phyloP scores from a whole-genome alignment of 2,113 vertebrate genomes.

The Micronycteris hirsuta region DNA sequence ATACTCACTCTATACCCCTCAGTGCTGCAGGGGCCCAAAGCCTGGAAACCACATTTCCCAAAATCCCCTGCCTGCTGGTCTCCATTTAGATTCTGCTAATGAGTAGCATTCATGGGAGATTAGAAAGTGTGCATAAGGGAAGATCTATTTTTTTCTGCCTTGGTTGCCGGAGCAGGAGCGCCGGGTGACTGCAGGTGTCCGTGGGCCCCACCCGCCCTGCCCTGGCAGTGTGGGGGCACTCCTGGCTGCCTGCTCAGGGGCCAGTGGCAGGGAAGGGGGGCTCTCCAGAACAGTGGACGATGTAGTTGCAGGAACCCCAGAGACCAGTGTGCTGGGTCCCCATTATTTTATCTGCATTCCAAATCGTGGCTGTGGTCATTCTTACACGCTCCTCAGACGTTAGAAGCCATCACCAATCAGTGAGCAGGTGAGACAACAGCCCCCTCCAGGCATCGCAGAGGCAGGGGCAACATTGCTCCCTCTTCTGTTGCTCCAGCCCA shows the following conservation, averaged over 20 bases:
- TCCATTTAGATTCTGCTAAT: slow-evolving; percentile 38
- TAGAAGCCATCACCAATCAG: background rate
- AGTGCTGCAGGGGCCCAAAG: background rate
- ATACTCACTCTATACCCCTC: background rate
- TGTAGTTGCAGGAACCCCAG: background rate
- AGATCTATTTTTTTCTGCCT: background rate
- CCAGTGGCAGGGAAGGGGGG: accelerated
- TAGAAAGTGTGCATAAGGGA: background rate
- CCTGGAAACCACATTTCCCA: slow-evolving; percentile 41
- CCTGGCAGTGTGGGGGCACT: background rate
- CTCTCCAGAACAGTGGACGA: background rate
- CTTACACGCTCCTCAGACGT: background rate
- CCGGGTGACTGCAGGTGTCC: background rate
- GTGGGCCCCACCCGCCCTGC: background rate
- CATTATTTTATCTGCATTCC: background rate
- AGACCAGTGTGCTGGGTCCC: background rate
- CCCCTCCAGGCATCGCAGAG: background rate
- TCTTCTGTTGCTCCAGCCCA: background rate
- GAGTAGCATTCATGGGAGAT: background rate
- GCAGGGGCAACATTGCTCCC: background rate
- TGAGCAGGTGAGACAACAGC: background rate
- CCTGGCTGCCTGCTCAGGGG: background rate
- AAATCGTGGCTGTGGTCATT: background rate
- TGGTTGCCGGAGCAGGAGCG: background rate
- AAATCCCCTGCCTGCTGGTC: slow-evolving; percentile 4